phyloP scores from a whole-genome alignment of 2,888 invertebrate genomes.

The Nomada fucata region DNA sequence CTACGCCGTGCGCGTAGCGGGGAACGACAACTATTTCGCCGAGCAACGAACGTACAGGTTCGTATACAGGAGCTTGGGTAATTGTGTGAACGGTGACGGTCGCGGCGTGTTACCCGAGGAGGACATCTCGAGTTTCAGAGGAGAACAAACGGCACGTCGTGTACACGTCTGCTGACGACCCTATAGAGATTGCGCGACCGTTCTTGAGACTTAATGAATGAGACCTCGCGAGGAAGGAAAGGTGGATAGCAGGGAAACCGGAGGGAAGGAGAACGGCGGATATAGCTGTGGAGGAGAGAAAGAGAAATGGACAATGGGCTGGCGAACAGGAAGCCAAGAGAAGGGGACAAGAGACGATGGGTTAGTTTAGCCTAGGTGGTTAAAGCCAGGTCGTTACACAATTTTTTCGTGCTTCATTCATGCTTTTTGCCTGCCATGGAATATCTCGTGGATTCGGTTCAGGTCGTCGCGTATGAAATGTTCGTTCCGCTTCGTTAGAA shows the following conservation, averaged over 20 bases:
- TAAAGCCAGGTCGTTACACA: conserved; percentile 61
- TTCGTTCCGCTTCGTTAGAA: too few relatives aligned
- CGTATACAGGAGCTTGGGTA: conserved; percentile 13
- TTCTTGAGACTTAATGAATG: conserved; percentile 78
- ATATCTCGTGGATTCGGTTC: too few relatives aligned
- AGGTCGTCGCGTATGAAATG: too few relatives aligned
- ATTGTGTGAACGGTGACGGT: conserved; percentile 54
- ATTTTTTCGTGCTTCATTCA: conserved; percentile 52
- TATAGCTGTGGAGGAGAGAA: conserved; percentile 13
- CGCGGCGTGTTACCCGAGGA: conserved; percentile 75
- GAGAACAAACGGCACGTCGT: conserved; percentile 79
- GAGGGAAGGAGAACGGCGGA: conserved; percentile 2
- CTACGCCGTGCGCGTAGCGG: conserved; percentile 39
- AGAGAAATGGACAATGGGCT: conserved; percentile 11
- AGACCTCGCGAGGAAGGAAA: conserved; percentile 43
- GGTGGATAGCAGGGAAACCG: conserved; percentile 11
- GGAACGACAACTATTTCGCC: neutral
- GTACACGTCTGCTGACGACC: conserved; percentile 75
- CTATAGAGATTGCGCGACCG: conserved; percentile 73
- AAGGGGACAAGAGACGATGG: conserved; percentile 45
- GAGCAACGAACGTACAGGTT: conserved; percentile 2
- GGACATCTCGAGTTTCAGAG: conserved; percentile 79
- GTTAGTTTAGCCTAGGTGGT: conserved; percentile 47
- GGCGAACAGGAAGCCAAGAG: conserved; percentile 14
- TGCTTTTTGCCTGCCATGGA: neutral